Evolutionary conservation across 1,140 invertebrate species (phyloP).

Genomic region (Drosophila ironensis): DNA sequence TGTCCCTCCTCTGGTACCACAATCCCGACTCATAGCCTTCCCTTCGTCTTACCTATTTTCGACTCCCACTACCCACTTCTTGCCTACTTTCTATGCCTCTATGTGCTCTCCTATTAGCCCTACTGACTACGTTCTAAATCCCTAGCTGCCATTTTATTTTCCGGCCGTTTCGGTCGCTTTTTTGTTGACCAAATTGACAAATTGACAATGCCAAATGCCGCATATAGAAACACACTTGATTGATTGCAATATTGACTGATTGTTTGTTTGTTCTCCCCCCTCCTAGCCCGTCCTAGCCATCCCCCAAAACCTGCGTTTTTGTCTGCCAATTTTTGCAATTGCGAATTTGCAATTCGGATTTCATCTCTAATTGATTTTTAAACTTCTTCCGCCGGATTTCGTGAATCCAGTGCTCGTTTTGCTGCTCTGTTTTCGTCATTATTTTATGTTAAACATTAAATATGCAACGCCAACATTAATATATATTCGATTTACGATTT

Average conservation of each 20-base stretch:
- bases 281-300: neutral
- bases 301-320: too few species aligned
- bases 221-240: constrained; percentile 65
- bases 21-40: neutral
- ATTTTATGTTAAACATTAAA: constrained; percentile 45
- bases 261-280: constrained; percentile 22
- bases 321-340: constrained; percentile 22
- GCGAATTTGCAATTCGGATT: constrained; percentile 42
- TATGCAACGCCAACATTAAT: constrained; percentile 45
- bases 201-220: constrained; percentile 56
- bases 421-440: neutral
- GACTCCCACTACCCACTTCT: too few species aligned
- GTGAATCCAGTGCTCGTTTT: neutral
- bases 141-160: neutral
- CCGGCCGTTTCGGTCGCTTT: neutral
- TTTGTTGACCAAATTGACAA: constrained; percentile 39
- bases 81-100: too few species aligned
- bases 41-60: neutral
- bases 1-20: too few species aligned
- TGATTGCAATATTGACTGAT: constrained; percentile 76
- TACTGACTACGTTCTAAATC: too few species aligned
- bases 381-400: constrained; percentile 12
- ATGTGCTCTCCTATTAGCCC: too few species aligned
- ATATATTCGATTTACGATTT: constrained; percentile 34
- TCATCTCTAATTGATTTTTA: constrained; percentile 26